These are phyloP conservation scores for Vimba vimba DNA, from an alignment of 2,113 vertebrate genomes.

Conservation along the genomic window DNA sequence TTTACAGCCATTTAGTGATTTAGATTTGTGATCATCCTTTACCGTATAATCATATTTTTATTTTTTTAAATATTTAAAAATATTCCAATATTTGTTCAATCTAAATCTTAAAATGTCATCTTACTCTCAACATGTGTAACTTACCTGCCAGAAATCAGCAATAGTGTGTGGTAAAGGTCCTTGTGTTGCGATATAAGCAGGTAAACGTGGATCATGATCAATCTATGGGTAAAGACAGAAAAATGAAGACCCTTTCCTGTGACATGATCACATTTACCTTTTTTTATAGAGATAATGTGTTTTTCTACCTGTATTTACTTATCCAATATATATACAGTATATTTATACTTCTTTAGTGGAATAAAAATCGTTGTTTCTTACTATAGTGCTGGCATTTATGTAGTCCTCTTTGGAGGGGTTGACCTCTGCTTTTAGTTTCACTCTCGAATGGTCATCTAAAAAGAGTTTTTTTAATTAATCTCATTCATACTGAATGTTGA, in stretches of 20 bases:
- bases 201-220: slow-evolving; percentile 95
- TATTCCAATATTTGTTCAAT: neutral
- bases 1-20: neutral
- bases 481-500: neutral
- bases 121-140: slow-evolving; percentile 7
- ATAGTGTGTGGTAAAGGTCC: slow-evolving; percentile 93
- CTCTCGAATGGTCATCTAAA: slow-evolving; percentile 91
- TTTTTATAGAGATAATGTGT: neutral
- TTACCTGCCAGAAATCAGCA: slow-evolving; percentile 97
- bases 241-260: slow-evolving; percentile 17
- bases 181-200: slow-evolving; percentile 94
- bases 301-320: neutral
- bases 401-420: slow-evolving; percentile 90
- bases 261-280: slow-evolving; percentile 2
- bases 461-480: slow-evolving; percentile 27
- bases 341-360: neutral
- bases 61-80: neutral
- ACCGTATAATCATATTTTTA: neutral
- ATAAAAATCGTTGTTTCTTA: slow-evolving; percentile 71
- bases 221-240: slow-evolving; percentile 75
- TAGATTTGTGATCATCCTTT: neutral
- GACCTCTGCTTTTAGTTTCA: slow-evolving; percentile 90
- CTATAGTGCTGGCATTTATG: slow-evolving; percentile 95
- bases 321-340: neutral
- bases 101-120: neutral